Evolutionary conservation across 92 coral and sea anemone species (phyloP), one percentile per base, ranked within the genome.

Genomic region (Pocillopora grandis): DNA sequence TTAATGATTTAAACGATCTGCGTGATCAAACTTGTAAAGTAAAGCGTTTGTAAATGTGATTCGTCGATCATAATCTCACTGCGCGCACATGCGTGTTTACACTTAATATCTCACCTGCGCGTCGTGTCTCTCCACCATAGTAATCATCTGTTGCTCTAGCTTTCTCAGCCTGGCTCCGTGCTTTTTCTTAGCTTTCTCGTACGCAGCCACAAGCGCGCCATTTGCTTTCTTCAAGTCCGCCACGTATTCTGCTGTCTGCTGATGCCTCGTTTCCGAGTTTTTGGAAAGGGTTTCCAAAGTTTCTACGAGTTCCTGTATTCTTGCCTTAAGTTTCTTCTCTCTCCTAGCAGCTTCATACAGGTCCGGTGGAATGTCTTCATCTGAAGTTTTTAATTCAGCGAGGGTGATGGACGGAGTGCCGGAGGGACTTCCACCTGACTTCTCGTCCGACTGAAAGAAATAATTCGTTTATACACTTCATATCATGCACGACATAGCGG

Each of bases 161-260:
- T 96, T 96, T 59, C 98, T 85, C 73, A 96, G 87, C 57, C 99
- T 85, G 0, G 98, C 91, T 1, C 97, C 98, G 21, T 96, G 99
- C 62, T 96, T 96, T 88, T 92, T 94, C 85, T 94, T 96, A 18
- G 99, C 99, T 80, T 96, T 96, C 87, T 96, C 99, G 72, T 96
- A 96, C 35, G 99, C 99, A 9, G 99, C 99, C 59, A 96, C 99
- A 58, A 96, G 89, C 3, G 99, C 99, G 18, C 99, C 99, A 77
- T 96, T 96, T 15, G 99, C 99, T 79, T 96, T 84, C 82, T 96
- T 96, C 31, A 96, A 69, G 73, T 96, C 99, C 49, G 98, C 89
- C 74, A 96, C 96, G 58, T 96, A 96, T 90, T 96, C 99, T 0
- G 98, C 99, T 19, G 99, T 95, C 78, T 96, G 99, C 13, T 92